Conservation (phyloP, 2,113 vertebrate genomes). For the Callaeas wilsoni region DNA sequence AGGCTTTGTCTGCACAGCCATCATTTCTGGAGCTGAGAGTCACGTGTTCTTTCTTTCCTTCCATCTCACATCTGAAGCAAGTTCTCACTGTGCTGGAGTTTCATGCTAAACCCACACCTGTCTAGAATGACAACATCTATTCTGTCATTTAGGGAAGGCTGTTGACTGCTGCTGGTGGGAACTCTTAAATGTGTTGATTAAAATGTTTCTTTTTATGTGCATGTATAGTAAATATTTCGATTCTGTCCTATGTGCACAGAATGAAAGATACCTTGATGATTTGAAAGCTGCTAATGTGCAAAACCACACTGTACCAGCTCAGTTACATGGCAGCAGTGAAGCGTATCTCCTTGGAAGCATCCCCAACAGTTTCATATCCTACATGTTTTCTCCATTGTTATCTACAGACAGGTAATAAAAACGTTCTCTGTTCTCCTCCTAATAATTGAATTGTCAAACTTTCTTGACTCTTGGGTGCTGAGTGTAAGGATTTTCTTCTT, state of each 20-base stretch:
- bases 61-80: neutral
- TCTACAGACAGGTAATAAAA: constrained; percentile 71
- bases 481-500: neutral
- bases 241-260: neutral
- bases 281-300: neutral
- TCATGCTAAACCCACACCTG: neutral
- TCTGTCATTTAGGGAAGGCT: neutral
- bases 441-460: neutral
- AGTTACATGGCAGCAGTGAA: constrained; percentile 50
- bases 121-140: neutral
- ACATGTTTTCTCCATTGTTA: constrained; percentile 68
- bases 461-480: neutral
- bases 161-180: neutral
- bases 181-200: neutral
- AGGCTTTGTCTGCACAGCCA: neutral
- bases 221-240: neutral
- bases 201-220: neutral
- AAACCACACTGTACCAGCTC: neutral
- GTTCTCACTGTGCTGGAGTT: neutral
- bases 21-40: neutral
- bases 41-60: neutral
- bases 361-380: constrained; percentile 79
- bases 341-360: constrained; percentile 76
- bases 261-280: constrained; percentile 9
- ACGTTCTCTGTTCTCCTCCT: neutral